Base-by-base conservation (phyloP, 2,888 invertebrate genomes). In the Meteorus colon region DNA sequence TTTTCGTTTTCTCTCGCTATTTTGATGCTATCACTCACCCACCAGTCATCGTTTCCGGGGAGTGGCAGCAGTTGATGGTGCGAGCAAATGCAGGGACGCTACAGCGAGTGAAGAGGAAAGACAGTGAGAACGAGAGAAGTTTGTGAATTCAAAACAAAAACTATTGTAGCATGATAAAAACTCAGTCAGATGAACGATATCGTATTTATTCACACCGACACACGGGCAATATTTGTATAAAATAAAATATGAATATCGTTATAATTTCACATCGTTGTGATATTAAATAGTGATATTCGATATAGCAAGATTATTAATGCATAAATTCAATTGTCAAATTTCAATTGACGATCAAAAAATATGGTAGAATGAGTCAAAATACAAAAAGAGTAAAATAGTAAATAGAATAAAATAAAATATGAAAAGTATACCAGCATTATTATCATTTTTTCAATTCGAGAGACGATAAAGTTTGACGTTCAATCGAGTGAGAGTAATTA, bases 21-120 rank as follows among this genome's bases (percentile, higher is more conserved):
- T 75, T 75, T 77, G 75, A 77, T 77, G 73, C 74, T 77, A 75
- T 72, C 59, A 31, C 72, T 68, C 65, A 65, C 67, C 71, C 70
- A 73, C 75, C 73, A 66, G 77, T 77, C 75, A 73, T 60, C 75
- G 67, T 76, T 78, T 71, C 66, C 72, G 37, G 48, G 16, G 51
- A 51, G 16, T 19, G 19, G 55, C 24, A 19, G 55, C 24, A 55
- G 55, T 51, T 68, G 27, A n/a, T 14, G 29, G n/a, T 45, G 59
- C 16, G 41, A 41, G 41, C 41, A 41, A 41, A 41, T 41, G 41
- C 41, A 41, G 16, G 48, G 3, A 48, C 19, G 4, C n/a, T 41
- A 41, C 12, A n/a, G 16, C 3, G 16, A 48, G 27, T 10, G 71
- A 55, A 12, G 24, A 19, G 19, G 27, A 31, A 34, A 10, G 41